Conservation (phyloP, 2,797 vertebrate genomes). For the Podarcis lilfordi region DNA sequence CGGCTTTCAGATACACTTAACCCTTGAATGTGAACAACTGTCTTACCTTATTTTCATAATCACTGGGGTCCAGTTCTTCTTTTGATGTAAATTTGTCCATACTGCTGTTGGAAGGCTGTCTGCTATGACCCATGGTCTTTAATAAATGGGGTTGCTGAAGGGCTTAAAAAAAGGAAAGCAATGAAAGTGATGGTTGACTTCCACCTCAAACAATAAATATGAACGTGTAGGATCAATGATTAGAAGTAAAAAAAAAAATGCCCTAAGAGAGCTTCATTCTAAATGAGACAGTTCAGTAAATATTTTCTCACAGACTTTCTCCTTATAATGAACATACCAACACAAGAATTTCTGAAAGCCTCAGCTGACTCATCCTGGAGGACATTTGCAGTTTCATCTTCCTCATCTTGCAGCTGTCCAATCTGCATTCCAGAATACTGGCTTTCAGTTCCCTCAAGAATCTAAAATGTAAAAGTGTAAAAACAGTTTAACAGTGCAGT, state of each 20-base stretch:
- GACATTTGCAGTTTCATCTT: slow-evolving; percentile 81
- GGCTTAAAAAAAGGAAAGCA: slow-evolving; percentile 71
- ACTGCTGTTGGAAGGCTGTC: slow-evolving; percentile 92
- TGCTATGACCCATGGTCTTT: slow-evolving; percentile 87
- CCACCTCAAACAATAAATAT: not conserved
- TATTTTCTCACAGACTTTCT: not conserved
- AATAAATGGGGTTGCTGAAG: slow-evolving; percentile 90
- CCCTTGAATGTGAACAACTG: not conserved
- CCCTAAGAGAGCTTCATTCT: not conserved
- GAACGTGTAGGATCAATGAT: not conserved
- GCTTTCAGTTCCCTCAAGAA: slow-evolving; percentile 90
- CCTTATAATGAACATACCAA: slow-evolving; percentile 80
- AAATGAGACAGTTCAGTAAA: not conserved
- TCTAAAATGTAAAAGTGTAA: slow-evolving; percentile 73
- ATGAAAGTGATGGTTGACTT: slow-evolving; percentile 22
- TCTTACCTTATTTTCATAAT: slow-evolving; percentile 90
- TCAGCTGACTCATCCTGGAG: slow-evolving; percentile 81
- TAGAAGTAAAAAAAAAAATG: not conserved
- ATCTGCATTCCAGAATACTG: slow-evolving; percentile 93
- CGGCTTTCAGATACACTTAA: not conserved
- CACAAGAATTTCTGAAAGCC: slow-evolving; percentile 82
- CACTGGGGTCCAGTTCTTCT: slow-evolving; percentile 86
- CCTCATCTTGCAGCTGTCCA: slow-evolving; percentile 91
- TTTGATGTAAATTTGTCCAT: slow-evolving; percentile 86
- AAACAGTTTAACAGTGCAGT: not conserved